These are phyloP conservation scores for Pseudorasbora parva DNA, from an alignment of 2,113 vertebrate species.

Conservation along the genomic window DNA sequence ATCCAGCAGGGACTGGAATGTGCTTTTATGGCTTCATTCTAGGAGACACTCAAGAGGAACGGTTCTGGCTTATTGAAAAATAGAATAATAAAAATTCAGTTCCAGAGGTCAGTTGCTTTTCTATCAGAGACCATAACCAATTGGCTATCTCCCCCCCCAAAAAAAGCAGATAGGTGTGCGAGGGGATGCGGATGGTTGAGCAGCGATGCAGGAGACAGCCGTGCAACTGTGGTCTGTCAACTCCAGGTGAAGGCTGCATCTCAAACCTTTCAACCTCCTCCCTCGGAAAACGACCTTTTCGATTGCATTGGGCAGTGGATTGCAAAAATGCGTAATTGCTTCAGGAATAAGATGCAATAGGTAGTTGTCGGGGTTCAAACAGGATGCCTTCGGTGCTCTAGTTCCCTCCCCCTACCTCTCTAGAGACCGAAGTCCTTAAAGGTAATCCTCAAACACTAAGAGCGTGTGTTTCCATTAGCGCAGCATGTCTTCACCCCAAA, in stretches of 20 bases:
- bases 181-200: constrained; percentile 31
- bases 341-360: constrained; percentile 44
- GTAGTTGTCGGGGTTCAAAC: constrained; percentile 53
- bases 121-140: constrained; percentile 64
- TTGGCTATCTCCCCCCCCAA: constrained; percentile 59
- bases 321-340: constrained; percentile 26
- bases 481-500: constrained; percentile 4
- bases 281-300: constrained; percentile 15
- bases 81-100: constrained; percentile 28
- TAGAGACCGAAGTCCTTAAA: constrained; percentile 63
- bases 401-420: constrained; percentile 44
- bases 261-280: constrained; percentile 14
- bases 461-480: constrained; percentile 33
- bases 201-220: constrained; percentile 19
- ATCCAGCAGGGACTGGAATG: constrained; percentile 51
- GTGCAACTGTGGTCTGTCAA: constrained; percentile 28
- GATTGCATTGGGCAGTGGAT: constrained; percentile 17
- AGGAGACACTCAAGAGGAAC: constrained; percentile 42
- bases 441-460: constrained; percentile 54
- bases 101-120: constrained; percentile 27
- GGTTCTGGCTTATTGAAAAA: constrained; percentile 24
- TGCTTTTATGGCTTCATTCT: constrained; percentile 44
- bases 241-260: background rate
- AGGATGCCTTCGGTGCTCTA: constrained; percentile 62
- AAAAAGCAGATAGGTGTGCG: background rate